Percentiles rank a stretch among this genome's conserved stretches.
These are phyloP conservation scores for Ctenicera cuprea DNA, from an alignment of 2,888 invertebrate genomes.

Conservation along the genomic window DNA sequence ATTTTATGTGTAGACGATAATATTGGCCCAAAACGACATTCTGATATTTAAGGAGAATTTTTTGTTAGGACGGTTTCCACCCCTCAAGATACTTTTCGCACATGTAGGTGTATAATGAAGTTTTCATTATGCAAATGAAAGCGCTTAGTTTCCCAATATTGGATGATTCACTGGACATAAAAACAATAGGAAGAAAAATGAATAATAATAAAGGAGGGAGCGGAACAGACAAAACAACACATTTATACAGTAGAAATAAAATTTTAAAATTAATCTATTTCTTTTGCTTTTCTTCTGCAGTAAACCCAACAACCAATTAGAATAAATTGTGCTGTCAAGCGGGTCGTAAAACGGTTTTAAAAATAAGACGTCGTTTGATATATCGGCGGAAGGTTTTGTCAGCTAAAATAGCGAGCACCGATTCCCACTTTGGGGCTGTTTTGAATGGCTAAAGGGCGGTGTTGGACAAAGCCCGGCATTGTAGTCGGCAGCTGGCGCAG, in stretches of 20 bases:
- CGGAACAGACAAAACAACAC: conserved; percentile 46
- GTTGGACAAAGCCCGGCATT: conserved; percentile 69
- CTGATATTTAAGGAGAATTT: conserved; percentile 25
- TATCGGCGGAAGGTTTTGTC: conserved; percentile 71
- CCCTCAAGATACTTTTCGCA: conserved; percentile 14
- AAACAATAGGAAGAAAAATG: conserved; percentile 46
- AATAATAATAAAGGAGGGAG: conserved; percentile 40
- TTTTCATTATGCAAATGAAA: conserved; percentile 42
- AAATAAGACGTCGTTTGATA: conserved; percentile 70
- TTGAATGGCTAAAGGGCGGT: conserved; percentile 71
- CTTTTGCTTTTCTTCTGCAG: conserved; percentile 53
- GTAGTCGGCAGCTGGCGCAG: conserved; percentile 69
- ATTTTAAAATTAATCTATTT: conserved; percentile 52
- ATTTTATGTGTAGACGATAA: conserved; percentile 33
- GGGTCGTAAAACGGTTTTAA: conserved; percentile 66
- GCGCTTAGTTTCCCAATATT: conserved; percentile 34
- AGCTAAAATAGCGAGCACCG: conserved; percentile 70
- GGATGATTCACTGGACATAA: conserved; percentile 32
- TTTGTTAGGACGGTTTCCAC: conserved; percentile 12
- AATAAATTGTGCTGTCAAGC: conserved; percentile 67
- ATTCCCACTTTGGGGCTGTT: conserved; percentile 69
- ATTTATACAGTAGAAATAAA: conserved; percentile 50
- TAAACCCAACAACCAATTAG: conserved; percentile 65
- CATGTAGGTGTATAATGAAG: conserved; percentile 40
- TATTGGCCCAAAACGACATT: conserved; percentile 8